Evolutionary conservation across 2,797 vertebrate genomes (phyloP).

Genomic region (Rhynchotus rufescens): DNA sequence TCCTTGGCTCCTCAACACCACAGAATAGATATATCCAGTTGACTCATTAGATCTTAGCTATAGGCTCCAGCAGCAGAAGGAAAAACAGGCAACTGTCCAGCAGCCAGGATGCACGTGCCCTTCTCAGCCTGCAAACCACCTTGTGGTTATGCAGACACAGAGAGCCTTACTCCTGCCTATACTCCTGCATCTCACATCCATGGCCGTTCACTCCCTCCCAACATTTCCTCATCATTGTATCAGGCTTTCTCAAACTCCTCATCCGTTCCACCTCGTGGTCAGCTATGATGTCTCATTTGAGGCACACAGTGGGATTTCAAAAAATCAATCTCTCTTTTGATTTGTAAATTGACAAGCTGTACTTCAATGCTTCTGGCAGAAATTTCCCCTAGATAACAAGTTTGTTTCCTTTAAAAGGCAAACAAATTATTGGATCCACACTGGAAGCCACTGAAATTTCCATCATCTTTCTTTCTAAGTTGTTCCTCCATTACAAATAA

Average conservation of each 20-base stretch:
- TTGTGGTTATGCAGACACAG: neutral
- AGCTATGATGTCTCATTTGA: too few species aligned
- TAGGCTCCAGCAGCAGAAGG: neutral
- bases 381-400: neutral
- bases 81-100: neutral
- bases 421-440: neutral
- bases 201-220: neutral
- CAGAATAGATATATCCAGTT: neutral
- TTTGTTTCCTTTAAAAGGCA: neutral
- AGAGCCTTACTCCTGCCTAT: neutral
- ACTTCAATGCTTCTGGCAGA: neutral
- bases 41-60: neutral
- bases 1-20: neutral
- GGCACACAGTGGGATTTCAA: neutral
- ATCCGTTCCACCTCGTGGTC: neutral
- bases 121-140: neutral
- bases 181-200: neutral
- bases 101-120: neutral
- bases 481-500: neutral
- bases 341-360: neutral
- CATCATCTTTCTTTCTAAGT: neutral
- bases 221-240: neutral
- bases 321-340: neutral
- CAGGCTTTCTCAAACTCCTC: neutral
- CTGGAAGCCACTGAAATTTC: neutral